A percentile compares a stretch with the other conserved stretches of the same genome.
Evolutionary conservation across 2,113 vertebrate species (phyloP).

Genomic region (Nycticorax nycticorax): DNA sequence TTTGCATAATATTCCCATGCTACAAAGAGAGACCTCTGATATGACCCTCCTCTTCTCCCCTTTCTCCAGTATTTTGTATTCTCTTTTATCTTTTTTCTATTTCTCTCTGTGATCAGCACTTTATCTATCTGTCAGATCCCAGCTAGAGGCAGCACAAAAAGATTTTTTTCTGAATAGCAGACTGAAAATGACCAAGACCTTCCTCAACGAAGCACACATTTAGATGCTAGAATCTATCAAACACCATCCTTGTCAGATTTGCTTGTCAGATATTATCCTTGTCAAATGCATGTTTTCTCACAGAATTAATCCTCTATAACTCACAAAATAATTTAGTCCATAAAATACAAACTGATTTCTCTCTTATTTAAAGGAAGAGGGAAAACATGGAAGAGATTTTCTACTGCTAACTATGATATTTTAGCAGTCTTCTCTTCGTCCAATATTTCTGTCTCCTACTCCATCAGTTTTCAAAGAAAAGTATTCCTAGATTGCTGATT

Average conservation of each 20-base stretch:
- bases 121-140: slow-evolving; percentile 27
- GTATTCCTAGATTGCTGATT: neutral
- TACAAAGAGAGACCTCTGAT: slow-evolving; percentile 11
- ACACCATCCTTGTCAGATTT: neutral
- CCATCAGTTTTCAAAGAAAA: neutral
- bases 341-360: neutral
- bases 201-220: neutral
- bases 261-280: neutral
- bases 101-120: neutral
- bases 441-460: neutral
- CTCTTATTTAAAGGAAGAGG: neutral
- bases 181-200: neutral
- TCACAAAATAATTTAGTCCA: neutral
- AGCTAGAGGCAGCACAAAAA: neutral
- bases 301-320: neutral
- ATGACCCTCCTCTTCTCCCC: neutral
- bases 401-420: neutral
- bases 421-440: neutral
- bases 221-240: neutral
- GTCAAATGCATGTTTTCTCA: neutral
- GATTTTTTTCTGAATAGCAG: neutral
- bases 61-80: neutral
- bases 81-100: slow-evolving; percentile 27
- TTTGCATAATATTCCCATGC: slow-evolving; percentile 25
- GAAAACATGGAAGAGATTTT: neutral